Conservation (phyloP, 2,888 invertebrate genomes). For the Platycheirus rosarum region DNA sequence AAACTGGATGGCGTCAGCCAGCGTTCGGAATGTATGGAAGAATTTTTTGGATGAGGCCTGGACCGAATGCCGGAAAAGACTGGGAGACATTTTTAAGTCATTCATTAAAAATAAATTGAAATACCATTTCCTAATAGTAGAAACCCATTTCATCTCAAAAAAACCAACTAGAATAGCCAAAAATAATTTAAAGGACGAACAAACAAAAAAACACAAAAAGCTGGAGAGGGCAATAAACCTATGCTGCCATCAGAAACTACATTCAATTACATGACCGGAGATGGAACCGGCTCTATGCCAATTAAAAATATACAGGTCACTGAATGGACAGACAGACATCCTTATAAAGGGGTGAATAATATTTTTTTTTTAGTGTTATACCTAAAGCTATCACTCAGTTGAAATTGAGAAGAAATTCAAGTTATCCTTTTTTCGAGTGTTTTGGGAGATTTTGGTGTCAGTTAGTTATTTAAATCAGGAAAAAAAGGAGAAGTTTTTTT, state of each 20-base stretch:
- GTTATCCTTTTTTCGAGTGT: not conserved
- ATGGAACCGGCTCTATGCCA: conserved; percentile 26
- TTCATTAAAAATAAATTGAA: too few relatives aligned
- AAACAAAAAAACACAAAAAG: not conserved
- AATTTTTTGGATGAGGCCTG: too few relatives aligned
- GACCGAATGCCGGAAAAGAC: too few relatives aligned
- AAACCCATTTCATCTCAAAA: not conserved
- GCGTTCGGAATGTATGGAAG: too few relatives aligned
- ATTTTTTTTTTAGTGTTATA: not conserved
- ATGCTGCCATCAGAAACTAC: not conserved
- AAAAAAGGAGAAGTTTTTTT: conserved; percentile 13
- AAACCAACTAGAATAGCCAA: not conserved
- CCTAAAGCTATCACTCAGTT: conserved; percentile 13
- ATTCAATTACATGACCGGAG: conserved; percentile 40
- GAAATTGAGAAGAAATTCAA: conserved; percentile 31
- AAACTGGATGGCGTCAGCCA: too few relatives aligned
- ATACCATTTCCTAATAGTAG: too few relatives aligned
- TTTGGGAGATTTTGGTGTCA: conserved; percentile 22
- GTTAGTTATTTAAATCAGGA: conserved; percentile 32
- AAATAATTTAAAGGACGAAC: conserved; percentile 1
- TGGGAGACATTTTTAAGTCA: too few relatives aligned
- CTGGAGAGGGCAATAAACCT: conserved; percentile 15
- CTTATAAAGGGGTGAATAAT: conserved; percentile 4
- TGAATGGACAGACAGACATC: conserved; percentile 21
- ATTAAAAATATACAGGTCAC: conserved; percentile 45